Base-by-base conservation (phyloP, 2,797 vertebrate genomes). In the Paratrypauchen microcephalus region DNA sequence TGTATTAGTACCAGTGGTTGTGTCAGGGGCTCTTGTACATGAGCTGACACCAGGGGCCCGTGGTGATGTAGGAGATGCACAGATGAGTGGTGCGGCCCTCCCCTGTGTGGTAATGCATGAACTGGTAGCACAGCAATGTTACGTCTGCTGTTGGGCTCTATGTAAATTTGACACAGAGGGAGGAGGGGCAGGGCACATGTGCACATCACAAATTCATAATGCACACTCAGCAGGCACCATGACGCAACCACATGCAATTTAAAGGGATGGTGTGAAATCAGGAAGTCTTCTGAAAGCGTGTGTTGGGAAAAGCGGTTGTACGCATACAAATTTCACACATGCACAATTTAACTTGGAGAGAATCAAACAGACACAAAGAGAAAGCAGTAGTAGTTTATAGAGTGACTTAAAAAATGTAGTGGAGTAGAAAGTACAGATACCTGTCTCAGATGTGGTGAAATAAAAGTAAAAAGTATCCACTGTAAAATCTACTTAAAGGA, bases 91-190 rank as follows among this genome's bases (percentile, higher is more conserved):
- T 88, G 88, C 79, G 86, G 87, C 84, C 87, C 76, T 93, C 92
- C 92, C 90, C 87, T 90, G 92, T 90, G 90, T 92, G 59, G 88
- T 90, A 93, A 92, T 91, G 91, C 92, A 93, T 92, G 90, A 93
- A 91, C 86, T 90, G 91, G 91, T 92, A 89, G 87, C 85, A 91
- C 88, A 93, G 91, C 87, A 87, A 89, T 91, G 88, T 87, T 91
- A 82, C 86, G 86, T 71, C 83, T 73, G 85, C 84, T 86, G 87
- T 88, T 90, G 87, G 85, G 83, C 89, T 86, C 86, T 87, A 90
- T 92, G 91, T 88, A 91, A 92, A 92, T 93, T 87, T 86, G 84
- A 88, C 39, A 72, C 77, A 77, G 76, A 81, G 77, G 61, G 74
- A 72, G 76, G 78, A 69, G 68, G 77, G 50, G 47, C 59, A 65